These are phyloP conservation scores for Morelia viridis DNA, from an alignment of 2,797 vertebrate species.

Conservation along the genomic window DNA sequence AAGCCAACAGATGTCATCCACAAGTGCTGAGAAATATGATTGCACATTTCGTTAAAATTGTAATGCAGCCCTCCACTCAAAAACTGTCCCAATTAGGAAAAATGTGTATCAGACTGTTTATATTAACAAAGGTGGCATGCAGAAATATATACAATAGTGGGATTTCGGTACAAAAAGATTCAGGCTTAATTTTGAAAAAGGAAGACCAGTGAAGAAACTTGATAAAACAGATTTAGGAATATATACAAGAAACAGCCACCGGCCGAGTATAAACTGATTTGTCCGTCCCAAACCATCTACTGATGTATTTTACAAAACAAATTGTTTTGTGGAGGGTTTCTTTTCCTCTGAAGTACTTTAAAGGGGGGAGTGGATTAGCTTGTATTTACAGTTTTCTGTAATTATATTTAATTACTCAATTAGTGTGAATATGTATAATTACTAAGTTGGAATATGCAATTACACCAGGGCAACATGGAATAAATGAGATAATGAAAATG, in stretches of 20 bases:
- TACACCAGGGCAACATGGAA: slow-evolving; percentile 64
- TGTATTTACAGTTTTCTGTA: slow-evolving; percentile 73
- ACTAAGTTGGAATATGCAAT: slow-evolving; percentile 70
- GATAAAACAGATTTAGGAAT: not conserved
- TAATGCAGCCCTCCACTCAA: not conserved
- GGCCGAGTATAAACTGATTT: not conserved
- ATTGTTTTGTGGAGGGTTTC: slow-evolving; percentile 48
- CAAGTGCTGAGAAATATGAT: not conserved
- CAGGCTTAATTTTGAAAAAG: not conserved
- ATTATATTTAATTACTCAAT: slow-evolving; percentile 77
- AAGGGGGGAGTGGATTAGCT: slow-evolving; percentile 66
- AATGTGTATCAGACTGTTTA: not conserved
- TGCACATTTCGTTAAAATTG: not conserved
- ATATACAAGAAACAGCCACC: not conserved
- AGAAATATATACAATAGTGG: not conserved
- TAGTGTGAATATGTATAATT: slow-evolving; percentile 72
- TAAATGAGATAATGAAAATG: slow-evolving; percentile 64
- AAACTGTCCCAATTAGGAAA: not conserved
- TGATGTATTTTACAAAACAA: slow-evolving; percentile 63
- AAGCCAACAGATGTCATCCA: not conserved
- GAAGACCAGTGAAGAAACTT: not conserved
- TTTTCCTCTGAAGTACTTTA: slow-evolving; percentile 58
- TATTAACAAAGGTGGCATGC: not conserved
- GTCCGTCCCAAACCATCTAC: slow-evolving; percentile 18
- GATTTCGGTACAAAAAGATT: not conserved